Conservation (phyloP, 2,113 vertebrate species). For the Corvus moneduloides region DNA sequence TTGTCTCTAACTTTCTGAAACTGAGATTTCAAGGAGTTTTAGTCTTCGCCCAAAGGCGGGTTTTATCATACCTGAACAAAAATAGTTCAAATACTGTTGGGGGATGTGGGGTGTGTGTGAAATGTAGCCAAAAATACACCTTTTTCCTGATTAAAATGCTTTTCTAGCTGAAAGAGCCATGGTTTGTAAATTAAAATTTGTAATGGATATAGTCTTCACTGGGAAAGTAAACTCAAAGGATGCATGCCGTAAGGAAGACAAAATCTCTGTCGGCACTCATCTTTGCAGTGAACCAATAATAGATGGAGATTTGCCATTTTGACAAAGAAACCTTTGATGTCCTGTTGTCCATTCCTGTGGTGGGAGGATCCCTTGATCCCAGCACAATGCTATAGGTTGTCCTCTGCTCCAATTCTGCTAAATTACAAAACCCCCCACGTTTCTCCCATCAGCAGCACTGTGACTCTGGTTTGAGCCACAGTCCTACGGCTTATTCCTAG, state of each 20-base stretch:
- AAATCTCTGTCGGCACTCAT: background rate
- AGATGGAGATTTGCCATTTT: background rate
- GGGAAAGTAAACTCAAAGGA: background rate
- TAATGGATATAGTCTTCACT: background rate
- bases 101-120: background rate
- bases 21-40: background rate
- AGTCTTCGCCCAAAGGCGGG: background rate
- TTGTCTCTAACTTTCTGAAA: background rate
- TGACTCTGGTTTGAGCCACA: background rate
- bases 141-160: slow-evolving; percentile 14
- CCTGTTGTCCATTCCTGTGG: background rate
- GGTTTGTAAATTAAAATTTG: background rate
- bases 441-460: background rate
- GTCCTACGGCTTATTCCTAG: background rate
- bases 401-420: background rate
- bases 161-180: background rate
- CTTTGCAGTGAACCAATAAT: background rate
- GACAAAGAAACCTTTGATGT: background rate
- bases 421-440: rapidly evolving
- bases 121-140: background rate
- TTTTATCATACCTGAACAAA: background rate
- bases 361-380: background rate
- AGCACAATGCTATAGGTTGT: background rate
- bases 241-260: background rate
- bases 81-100: background rate